Base-by-base conservation (phyloP, 2,797 vertebrate species). In the Tachyglossus aculeatus region DNA sequence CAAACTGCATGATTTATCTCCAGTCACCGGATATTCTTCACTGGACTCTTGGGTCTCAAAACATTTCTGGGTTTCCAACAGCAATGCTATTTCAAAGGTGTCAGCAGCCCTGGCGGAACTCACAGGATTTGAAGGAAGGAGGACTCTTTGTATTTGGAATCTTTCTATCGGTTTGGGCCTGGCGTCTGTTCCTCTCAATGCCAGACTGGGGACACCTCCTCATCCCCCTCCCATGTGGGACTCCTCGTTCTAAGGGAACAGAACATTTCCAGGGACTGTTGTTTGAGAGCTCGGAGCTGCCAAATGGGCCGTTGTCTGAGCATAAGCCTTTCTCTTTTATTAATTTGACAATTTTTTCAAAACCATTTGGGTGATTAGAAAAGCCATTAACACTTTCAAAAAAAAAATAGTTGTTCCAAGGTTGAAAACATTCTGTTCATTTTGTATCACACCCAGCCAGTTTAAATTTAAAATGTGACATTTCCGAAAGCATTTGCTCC, bases 381-480 rank as follows among this genome's bases (percentile, higher is more conserved):
- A 55, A 71, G 25, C 60, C 39, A 3, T 64, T 56, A 56, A 48
- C 37, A 70, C 63, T 80, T 83, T 77, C 58, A 80, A 62, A 70
- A 83, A 73, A 25, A 67, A n/a, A 74, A 71, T 63, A 70, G 58
- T 71, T 78, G 31, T 73, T 77, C 50, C n/a, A 55, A 24, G 80
- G 75, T 68, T 61, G 25, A 38, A 75, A 82, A 54, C 43, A 24
- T 6, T 36, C 53, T 12, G 18, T 75, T 83, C 57, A 72, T 6
- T 54, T 78, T 71, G 10, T 77, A 15, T 64, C 55, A 52, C 5
- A n/a, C 16, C 33, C 4, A 54, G 32, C 19, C 52, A 1, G 0
- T 34, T 80, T 78, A 50, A 3, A 2, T 66, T 74, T 74, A 37
- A 31, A 32, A 12, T 32, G 9, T n/a, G 57, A 36, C 25, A 7